Evolutionary conservation across 2,113 vertebrate species (phyloP).

Genomic region (Archocentrus centrarchus): DNA sequence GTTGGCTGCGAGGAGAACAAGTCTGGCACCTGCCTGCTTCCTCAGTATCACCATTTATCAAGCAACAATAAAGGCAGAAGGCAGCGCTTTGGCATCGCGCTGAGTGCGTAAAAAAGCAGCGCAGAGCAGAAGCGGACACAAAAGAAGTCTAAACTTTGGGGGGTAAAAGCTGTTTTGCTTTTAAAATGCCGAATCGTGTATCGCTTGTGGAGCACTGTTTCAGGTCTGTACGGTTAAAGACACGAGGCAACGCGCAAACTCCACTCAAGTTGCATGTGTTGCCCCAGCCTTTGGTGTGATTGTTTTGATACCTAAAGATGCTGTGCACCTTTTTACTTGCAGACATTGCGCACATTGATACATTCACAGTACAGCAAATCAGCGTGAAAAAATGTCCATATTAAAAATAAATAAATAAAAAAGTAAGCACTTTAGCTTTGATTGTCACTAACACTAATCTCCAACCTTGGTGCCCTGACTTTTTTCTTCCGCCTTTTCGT

Average conservation of each 20-base stretch:
- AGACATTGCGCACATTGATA: not conserved
- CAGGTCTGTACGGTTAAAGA: not conserved
- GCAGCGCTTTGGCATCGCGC: conserved; percentile 34
- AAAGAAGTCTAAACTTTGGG: not conserved
- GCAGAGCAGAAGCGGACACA: not conserved
- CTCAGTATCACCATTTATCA: conserved; percentile 62
- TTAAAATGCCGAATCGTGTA: not conserved
- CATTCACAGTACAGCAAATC: not conserved
- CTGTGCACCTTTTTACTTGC: not conserved
- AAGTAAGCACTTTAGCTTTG: not conserved
- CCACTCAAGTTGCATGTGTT: conserved; percentile 12
- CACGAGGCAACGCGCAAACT: not conserved
- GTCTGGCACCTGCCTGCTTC: conserved; percentile 68
- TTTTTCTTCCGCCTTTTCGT: not conserved
- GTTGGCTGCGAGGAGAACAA: conserved; percentile 35
- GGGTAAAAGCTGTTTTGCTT: not conserved
- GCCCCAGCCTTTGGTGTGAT: not conserved
- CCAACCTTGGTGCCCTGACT: not conserved
- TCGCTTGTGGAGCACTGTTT: not conserved
- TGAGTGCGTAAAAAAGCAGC: conserved; percentile 37
- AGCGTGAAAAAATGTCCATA: no score
- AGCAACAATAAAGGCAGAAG: conserved; percentile 34
- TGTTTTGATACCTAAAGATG: conserved; percentile 18
- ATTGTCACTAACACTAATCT: not conserved
- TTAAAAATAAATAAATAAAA: not conserved